Evolutionary conservation across 2,888 invertebrate species (phyloP).

Genomic region (Melipona bicolor): DNA sequence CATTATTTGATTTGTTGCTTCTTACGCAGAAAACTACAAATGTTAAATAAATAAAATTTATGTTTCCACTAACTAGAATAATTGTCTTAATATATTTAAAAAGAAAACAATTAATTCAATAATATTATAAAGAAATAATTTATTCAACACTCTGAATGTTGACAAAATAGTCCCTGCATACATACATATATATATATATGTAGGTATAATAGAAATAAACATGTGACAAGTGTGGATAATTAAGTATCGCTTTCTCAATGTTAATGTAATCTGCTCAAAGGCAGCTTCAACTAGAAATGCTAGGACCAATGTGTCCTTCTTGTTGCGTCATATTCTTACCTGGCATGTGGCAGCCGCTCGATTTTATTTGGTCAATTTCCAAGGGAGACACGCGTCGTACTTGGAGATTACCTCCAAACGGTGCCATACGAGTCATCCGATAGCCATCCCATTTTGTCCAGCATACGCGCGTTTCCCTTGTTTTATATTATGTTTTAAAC

Average conservation of each 20-base stretch:
- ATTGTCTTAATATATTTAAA: too few species aligned
- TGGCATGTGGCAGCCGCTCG: constrained; percentile 16
- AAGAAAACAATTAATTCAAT: too few species aligned
- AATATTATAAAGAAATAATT: too few species aligned
- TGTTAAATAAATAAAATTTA: too few species aligned
- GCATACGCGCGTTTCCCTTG: not conserved
- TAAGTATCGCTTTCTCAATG: not conserved
- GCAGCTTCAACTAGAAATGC: not conserved
- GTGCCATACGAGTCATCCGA: not conserved
- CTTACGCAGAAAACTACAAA: too few species aligned
- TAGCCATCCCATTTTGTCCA: not conserved
- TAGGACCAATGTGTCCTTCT: constrained; percentile 11
- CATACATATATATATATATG: too few species aligned
- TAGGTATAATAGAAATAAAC: not conserved
- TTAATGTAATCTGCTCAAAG: not conserved
- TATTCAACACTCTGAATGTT: too few species aligned
- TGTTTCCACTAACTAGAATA: too few species aligned
- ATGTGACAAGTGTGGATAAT: not conserved
- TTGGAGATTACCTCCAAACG: constrained; percentile 8
- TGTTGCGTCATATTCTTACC: constrained; percentile 1
- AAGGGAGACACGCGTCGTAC: constrained; percentile 16
- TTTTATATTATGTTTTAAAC: not conserved
- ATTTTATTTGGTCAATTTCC: constrained; percentile 39
- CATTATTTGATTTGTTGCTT: too few species aligned
- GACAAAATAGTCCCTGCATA: too few species aligned